Conservation (phyloP, 2,888 invertebrate genomes). For the Leptothorax acervorum region DNA sequence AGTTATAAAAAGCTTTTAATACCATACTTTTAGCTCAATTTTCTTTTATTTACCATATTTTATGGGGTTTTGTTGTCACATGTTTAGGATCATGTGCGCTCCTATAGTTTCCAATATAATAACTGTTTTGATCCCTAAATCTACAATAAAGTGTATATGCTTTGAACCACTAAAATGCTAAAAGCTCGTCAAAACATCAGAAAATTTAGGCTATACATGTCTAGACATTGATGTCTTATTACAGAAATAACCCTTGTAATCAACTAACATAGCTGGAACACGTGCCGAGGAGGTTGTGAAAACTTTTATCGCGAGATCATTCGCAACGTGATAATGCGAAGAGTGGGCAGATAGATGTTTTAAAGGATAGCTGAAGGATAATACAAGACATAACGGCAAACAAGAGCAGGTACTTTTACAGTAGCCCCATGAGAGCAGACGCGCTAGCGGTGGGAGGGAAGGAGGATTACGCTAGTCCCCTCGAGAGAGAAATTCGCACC, state of each 20-base stretch:
- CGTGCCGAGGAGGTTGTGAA: neutral
- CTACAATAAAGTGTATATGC: neutral
- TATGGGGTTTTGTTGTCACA: neutral
- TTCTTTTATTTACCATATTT: neutral
- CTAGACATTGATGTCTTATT: neutral
- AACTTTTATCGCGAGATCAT: conserved; percentile 15
- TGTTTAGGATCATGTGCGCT: neutral
- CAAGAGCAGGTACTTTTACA: conserved; percentile 61
- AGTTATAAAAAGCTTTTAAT: neutral
- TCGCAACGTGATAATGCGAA: neutral
- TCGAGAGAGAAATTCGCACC: neutral
- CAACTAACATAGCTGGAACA: neutral
- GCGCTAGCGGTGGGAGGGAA: neutral
- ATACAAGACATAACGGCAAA: conserved; percentile 30
- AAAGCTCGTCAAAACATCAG: neutral
- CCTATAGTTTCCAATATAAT: neutral
- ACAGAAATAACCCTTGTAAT: neutral
- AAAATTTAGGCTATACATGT: neutral
- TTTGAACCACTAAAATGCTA: neutral
- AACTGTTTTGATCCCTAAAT: neutral
- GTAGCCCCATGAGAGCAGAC: conserved; percentile 24
- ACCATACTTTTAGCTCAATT: neutral
- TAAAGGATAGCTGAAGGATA: conserved; percentile 3
- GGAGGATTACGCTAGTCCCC: neutral
- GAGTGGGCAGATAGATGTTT: neutral